Evolutionary conservation across 92 coral and sea anemone species (phyloP).

Genomic region (Pocillopora grandis): DNA sequence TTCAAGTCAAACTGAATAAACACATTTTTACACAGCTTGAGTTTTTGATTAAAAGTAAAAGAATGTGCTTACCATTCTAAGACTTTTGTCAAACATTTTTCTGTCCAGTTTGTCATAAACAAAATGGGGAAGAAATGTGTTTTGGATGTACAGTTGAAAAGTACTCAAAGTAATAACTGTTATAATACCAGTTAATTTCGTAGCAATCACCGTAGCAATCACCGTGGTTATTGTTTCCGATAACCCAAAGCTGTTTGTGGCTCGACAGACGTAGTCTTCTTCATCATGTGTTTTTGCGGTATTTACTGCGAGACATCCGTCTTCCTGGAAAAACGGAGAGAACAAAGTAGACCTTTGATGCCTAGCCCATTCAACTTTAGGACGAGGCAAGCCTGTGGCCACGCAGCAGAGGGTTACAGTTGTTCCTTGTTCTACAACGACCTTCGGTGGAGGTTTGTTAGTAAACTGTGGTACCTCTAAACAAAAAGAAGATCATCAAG

Average conservation of each 20-base stretch:
- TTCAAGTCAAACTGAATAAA: too few relatives aligned
- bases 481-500: not conserved
- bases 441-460: not conserved
- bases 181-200: not conserved
- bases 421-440: not conserved
- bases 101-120: too few relatives aligned
- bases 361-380: slow-evolving; percentile 11
- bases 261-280: slow-evolving; percentile 11
- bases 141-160: not conserved
- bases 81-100: too few relatives aligned
- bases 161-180: not conserved
- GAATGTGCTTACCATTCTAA: too few relatives aligned
- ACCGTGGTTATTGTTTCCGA: not conserved
- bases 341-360: not conserved
- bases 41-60: not conserved
- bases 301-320: slow-evolving; percentile 2
- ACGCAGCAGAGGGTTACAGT: slow-evolving; percentile 2
- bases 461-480: slow-evolving; percentile 7
- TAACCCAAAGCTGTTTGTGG: not conserved
- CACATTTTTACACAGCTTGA: too few relatives aligned
- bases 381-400: slow-evolving; percentile 9
- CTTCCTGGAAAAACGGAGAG: not conserved
- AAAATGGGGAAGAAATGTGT: not conserved
- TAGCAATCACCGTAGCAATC: not conserved
- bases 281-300: not conserved